Percentiles rank a stretch among this genome's conserved stretches.
phyloP scores from a whole-genome alignment of 2,888 invertebrate genomes.

The Cyclophora punctaria region DNA sequence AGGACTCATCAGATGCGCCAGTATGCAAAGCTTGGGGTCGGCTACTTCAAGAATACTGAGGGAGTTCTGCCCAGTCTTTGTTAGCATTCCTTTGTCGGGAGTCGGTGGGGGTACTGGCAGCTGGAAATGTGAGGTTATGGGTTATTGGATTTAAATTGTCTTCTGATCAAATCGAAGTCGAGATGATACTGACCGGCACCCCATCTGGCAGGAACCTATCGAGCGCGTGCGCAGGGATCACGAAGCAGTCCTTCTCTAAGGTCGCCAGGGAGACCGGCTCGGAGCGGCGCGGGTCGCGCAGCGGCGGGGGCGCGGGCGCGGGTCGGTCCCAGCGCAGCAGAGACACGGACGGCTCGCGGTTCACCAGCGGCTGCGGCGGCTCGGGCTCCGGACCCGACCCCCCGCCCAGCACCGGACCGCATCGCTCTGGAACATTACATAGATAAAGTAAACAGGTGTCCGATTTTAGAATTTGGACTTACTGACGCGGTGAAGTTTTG shows the following conservation, averaged over 20 bases:
- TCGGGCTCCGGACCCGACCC: slow-evolving; percentile 78
- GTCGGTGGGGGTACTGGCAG: slow-evolving; percentile 79
- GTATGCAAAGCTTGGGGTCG: slow-evolving; percentile 90
- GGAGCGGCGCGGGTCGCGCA: slow-evolving; percentile 50
- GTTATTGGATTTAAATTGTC: no score
- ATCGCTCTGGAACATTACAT: slow-evolving; percentile 75
- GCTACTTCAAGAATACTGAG: slow-evolving; percentile 88
- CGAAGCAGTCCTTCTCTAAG: slow-evolving; percentile 92
- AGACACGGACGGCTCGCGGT: slow-evolving; percentile 79
- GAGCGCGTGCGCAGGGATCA: slow-evolving; percentile 92
- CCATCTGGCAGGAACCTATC: slow-evolving; percentile 92
- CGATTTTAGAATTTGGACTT: no score
- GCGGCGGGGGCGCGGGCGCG: slow-evolving; percentile 51
- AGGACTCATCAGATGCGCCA: slow-evolving; percentile 93
- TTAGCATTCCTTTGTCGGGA: slow-evolving; percentile 76
- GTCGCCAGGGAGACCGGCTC: slow-evolving; percentile 87
- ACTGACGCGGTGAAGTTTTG: no score
- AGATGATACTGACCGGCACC: slow-evolving; percentile 79
- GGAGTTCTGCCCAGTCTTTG: slow-evolving; percentile 77
- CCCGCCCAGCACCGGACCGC: slow-evolving; percentile 80
- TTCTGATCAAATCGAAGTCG: no score
- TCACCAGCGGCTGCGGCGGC: slow-evolving; percentile 82
- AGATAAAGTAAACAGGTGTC: no score
- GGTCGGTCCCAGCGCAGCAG: slow-evolving; percentile 67
- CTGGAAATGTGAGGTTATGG: slow-evolving; percentile 39